These are phyloP conservation scores for Panopea generosa DNA, from an alignment of 2,888 invertebrate species.

Conservation along the genomic window DNA sequence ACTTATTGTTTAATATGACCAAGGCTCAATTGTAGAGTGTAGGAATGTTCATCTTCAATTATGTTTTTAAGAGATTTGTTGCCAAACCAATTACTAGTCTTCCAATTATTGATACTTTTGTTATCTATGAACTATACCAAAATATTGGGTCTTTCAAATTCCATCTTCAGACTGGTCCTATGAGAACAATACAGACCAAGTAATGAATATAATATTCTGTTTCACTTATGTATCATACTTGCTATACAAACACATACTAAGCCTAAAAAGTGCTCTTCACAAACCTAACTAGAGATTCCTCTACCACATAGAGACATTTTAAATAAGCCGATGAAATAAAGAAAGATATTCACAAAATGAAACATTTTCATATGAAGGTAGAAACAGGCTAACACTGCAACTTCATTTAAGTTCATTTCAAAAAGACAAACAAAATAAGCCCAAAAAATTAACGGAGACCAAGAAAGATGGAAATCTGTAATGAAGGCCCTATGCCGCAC, in stretches of 20 bases:
- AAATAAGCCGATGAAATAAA: conserved; percentile 6
- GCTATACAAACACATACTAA: conserved; percentile 17
- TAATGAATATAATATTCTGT: conserved; percentile 5
- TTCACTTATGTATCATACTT: conserved; percentile 7
- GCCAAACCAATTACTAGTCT: too few species aligned
- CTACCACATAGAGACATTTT: conserved; percentile 11
- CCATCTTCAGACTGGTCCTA: conserved; percentile 12
- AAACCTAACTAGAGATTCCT: conserved; percentile 18
- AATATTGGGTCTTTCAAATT: conserved; percentile 23
- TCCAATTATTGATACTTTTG: conserved; percentile 2
- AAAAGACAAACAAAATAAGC: too few species aligned
- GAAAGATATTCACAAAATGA: too few species aligned
- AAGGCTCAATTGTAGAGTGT: too few species aligned
- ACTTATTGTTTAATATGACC: background rate
- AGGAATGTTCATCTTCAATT: too few species aligned
- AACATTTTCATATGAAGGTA: conserved; percentile 13
- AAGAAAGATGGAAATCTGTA: background rate
- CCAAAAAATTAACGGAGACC: too few species aligned
- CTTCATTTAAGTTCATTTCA: background rate
- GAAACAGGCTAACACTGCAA: conserved; percentile 1
- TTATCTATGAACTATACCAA: conserved; percentile 1
- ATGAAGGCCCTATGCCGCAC: background rate
- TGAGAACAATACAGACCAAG: too few species aligned
- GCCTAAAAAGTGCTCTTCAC: conserved; percentile 9
- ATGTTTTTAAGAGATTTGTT: too few species aligned